Percentiles rank a stretch among this genome's conserved stretches.
phyloP scores from a whole-genome alignment of 2,888 invertebrate genomes.

The Julus scanicus region DNA sequence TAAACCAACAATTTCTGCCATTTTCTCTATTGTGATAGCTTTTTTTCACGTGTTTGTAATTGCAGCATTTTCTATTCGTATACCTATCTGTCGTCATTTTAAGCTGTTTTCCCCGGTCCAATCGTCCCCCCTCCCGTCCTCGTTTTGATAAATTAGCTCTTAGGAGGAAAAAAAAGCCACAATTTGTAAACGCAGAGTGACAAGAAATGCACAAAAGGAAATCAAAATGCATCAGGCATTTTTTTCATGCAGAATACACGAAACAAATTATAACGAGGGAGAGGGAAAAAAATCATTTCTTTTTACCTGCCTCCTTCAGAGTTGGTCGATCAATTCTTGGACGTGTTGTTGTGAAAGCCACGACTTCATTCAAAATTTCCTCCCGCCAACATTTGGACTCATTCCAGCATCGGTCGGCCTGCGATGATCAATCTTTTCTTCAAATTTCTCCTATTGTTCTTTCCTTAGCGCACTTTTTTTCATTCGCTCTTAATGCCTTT shows the following conservation, averaged over 20 bases:
- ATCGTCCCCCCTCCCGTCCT: not conserved
- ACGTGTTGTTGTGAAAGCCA: not conserved
- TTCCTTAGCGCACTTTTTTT: slow-evolving; percentile 10
- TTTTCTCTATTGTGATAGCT: not conserved
- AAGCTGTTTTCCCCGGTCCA: not conserved
- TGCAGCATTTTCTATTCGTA: not conserved
- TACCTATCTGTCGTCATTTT: not conserved
- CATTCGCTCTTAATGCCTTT: slow-evolving; percentile 29
- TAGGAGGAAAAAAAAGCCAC: not conserved
- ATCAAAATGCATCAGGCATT: not conserved
- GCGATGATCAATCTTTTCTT: slow-evolving; percentile 31
- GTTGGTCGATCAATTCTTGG: slow-evolving; percentile 29
- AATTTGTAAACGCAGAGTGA: not conserved
- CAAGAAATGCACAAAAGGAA: slow-evolving; percentile 40
- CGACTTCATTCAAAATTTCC: slow-evolving; percentile 29
- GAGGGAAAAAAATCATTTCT: not conserved
- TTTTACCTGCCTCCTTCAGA: slow-evolving; percentile 31
- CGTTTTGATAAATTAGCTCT: slow-evolving; percentile 29
- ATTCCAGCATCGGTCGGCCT: slow-evolving; percentile 13
- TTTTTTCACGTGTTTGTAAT: slow-evolving; percentile 18
- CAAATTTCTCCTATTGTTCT: slow-evolving; percentile 36
- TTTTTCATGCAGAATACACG: slow-evolving; percentile 20
- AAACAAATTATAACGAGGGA: slow-evolving; percentile 31
- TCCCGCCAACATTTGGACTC: not conserved
- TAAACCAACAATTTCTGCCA: slow-evolving; percentile 25